phyloP scores from a whole-genome alignment of 2,888 invertebrate genomes.

The Oscheius sp. region DNA sequence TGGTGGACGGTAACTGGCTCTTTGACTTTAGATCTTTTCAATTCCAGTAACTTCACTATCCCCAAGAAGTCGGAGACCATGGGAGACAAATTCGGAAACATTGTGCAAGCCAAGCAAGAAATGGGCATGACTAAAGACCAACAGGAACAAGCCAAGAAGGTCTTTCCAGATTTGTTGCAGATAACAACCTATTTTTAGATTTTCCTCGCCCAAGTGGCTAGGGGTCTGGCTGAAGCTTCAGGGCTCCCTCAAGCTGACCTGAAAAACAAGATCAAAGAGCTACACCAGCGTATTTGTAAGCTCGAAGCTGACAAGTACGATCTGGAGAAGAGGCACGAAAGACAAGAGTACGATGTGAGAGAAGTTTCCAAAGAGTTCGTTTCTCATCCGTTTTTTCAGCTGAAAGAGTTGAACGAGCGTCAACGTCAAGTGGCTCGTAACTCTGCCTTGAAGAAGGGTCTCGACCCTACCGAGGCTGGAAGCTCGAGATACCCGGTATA shows the following conservation, averaged over 20 bases:
- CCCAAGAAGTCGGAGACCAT: conserved; percentile 65
- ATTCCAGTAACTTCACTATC: conserved; percentile 52
- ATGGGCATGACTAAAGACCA: conserved; percentile 99
- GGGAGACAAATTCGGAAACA: conserved; percentile 78
- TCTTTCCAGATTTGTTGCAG: conserved; percentile 15
- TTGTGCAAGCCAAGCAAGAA: conserved; percentile 91
- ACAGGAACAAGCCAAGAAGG: conserved; percentile 91
- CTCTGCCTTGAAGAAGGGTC: conserved; percentile 68
- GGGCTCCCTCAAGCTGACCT: conserved; percentile 57
- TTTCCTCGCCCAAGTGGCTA: conserved; percentile 54
- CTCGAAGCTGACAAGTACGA: conserved; percentile 72
- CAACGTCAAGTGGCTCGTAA: conserved; percentile 71
- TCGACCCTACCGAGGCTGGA: conserved; percentile 65
- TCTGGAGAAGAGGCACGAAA: conserved; percentile 72
- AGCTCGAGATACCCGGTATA: conserved; percentile 58
- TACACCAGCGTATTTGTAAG: conserved; percentile 70
- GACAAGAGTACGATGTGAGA: conserved; percentile 71
- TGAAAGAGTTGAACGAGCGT: conserved; percentile 73
- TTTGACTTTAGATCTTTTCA: not conserved
- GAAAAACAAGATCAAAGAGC: conserved; percentile 69
- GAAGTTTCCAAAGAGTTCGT: too few relatives aligned
- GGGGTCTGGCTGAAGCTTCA: conserved; percentile 47
- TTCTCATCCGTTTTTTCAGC: conserved; percentile 48
- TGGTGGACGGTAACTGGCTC: conserved; percentile 38
- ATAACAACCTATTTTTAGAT: conserved; percentile 31